Base-by-base conservation (phyloP, 2,113 vertebrate species). In the Campylomormyrus tamandua region DNA sequence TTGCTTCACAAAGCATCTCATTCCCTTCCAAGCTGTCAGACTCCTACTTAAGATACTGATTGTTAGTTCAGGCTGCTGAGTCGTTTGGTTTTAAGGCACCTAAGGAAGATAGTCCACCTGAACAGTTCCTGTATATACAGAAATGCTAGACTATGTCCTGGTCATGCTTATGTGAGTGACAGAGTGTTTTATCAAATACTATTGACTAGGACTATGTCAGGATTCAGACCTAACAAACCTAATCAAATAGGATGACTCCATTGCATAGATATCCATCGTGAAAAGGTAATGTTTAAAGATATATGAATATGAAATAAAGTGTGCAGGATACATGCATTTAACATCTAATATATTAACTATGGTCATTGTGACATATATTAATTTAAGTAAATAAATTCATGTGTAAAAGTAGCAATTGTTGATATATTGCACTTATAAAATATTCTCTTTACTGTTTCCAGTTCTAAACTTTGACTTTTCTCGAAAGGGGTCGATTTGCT, bases 21-120 rank as follows among this genome's bases (percentile, higher is more conserved):
- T 87, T 85, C 93, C 70, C n/a, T 90, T 88, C 88, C 80, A 90
- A 90, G 77, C 27, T 24, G 70, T 93, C 85, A 89, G 70, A 92
- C 92, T 91, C 83, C 92, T 87, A 92, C 90, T 91, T 91, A 27
- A 89, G 91, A 92, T 92, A 91, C 91, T 93, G 90, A 92, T 90
- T 91, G 91, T 62, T 88, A 91, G 87, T 92, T 90, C 53, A 87
- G 85, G 85, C 27, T 53, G 27, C 49, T 50, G 48, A 87, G 49
- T 93, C 92, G 52, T 91, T 92, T 91, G 91, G 93, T 94, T 92
- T 93, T 96, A 96, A 96, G 95, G 95, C 95, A 96, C 95, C 95
- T 95, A 93, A 94, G 94, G 93, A 95, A 94, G 87, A 62, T 94
- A 94, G 90, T 87, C 58, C 89, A 93, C 93, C 95, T 89, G 89